Conservation (phyloP, 2,888 invertebrate genomes). For the Synergus itoensis region DNA sequence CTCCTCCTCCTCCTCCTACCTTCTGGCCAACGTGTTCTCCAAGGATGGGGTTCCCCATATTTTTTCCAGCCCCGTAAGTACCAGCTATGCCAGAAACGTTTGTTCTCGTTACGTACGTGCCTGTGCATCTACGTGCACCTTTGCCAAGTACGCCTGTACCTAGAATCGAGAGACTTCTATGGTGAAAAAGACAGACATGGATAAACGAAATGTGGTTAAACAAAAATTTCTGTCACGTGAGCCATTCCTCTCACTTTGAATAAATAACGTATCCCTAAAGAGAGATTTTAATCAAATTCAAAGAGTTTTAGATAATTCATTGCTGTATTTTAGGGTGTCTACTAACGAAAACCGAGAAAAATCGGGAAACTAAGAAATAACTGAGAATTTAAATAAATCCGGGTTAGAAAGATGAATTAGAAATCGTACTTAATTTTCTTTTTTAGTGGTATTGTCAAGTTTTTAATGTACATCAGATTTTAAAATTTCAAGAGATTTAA, state of each 20-base stretch:
- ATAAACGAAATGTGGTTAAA: constrained; percentile 10
- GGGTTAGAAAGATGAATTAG: too few relatives aligned
- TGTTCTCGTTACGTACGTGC: constrained; percentile 68
- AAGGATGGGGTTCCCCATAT: constrained; percentile 71
- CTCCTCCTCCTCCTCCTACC: background rate
- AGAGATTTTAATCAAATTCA: constrained; percentile 54
- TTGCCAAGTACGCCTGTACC: constrained; percentile 50
- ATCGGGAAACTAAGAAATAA: too few relatives aligned
- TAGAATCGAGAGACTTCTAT: constrained; percentile 54
- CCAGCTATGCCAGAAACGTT: constrained; percentile 75
- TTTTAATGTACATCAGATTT: too few relatives aligned
- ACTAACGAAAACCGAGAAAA: too few relatives aligned
- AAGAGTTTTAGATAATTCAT: too few relatives aligned
- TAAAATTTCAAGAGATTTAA: too few relatives aligned
- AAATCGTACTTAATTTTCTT: too few relatives aligned
- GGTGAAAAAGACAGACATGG: background rate
- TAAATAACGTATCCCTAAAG: background rate
- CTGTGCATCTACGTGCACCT: constrained; percentile 54
- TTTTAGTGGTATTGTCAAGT: too few relatives aligned
- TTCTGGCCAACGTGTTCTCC: constrained; percentile 50
- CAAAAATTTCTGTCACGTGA: background rate
- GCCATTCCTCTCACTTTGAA: background rate
- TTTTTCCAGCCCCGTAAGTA: constrained; percentile 74
- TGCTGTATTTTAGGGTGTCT: too few relatives aligned
- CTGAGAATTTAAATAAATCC: too few relatives aligned